A percentile compares a stretch with the other conserved stretches of the same genome.
Conservation (phyloP, 2,888 invertebrate genomes). For the Clusia tigrina region DNA sequence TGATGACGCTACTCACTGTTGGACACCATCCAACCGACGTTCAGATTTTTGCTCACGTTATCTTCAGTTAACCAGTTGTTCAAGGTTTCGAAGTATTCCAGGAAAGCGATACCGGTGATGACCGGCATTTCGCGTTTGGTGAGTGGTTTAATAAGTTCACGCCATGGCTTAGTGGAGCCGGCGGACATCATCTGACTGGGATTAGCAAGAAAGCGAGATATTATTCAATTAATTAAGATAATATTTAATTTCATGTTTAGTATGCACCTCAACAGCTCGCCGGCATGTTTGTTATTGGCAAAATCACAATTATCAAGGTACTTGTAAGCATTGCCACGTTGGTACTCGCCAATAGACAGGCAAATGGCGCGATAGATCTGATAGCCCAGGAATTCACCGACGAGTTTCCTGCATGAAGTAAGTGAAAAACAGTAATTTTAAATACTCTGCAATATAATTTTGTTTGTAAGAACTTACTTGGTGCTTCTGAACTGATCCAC, state of each 20-base stretch:
- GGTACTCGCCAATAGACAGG: slow-evolving; percentile 69
- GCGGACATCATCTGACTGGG: slow-evolving; percentile 61
- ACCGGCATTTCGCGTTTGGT: slow-evolving; percentile 80
- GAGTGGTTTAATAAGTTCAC: slow-evolving; percentile 69
- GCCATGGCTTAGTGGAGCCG: slow-evolving; percentile 69
- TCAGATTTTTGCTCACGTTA: slow-evolving; percentile 64
- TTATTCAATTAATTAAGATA: neutral
- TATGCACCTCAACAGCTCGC: neutral
- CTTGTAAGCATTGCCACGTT: slow-evolving; percentile 42
- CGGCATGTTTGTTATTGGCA: slow-evolving; percentile 69
- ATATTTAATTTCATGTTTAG: neutral
- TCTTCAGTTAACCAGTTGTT: slow-evolving; percentile 69
- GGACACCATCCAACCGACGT: slow-evolving; percentile 40
- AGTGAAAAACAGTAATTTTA: neutral
- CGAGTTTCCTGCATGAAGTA: slow-evolving; percentile 68
- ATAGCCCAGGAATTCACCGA: slow-evolving; percentile 77
- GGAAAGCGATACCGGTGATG: slow-evolving; percentile 67
- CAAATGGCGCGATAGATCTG: slow-evolving; percentile 72
- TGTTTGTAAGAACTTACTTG: slow-evolving; percentile 42
- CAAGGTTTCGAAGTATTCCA: slow-evolving; percentile 72
- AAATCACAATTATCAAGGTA: slow-evolving; percentile 76
- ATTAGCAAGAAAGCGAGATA: neutral
- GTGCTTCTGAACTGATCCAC: slow-evolving; percentile 47
- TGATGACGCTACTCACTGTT: slow-evolving; percentile 38
- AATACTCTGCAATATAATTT: slow-evolving; percentile 32